These are phyloP conservation scores for Fulica atra DNA, from an alignment of 2,113 vertebrate species.

Conservation along the genomic window DNA sequence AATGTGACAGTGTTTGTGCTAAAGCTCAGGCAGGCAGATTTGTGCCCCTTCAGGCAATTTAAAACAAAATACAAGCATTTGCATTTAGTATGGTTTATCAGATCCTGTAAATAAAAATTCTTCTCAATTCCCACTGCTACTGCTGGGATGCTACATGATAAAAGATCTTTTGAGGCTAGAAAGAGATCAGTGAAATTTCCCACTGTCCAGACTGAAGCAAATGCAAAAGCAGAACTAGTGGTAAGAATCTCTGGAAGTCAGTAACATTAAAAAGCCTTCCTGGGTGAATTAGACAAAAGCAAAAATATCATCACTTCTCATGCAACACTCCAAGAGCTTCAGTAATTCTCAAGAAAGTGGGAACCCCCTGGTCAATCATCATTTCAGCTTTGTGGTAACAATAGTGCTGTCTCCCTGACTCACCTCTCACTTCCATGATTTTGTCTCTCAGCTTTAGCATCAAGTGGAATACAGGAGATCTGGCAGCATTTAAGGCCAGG, in stretches of 20 bases:
- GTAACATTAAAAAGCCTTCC: not conserved
- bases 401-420: not conserved
- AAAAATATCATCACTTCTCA: not conserved
- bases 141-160: not conserved
- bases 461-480: not conserved
- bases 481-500: too few species aligned
- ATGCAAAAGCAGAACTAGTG: not conserved
- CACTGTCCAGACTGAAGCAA: not conserved
- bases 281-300: not conserved
- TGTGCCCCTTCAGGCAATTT: not conserved
- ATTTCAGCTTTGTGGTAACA: not conserved
- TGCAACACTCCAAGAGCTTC: rapidly evolving
- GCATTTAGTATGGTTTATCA: not conserved
- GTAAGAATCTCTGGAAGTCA: not conserved
- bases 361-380: not conserved
- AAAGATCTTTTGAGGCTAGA: not conserved
- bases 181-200: not conserved
- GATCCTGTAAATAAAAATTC: not conserved
- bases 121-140: not conserved
- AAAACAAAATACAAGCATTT: not conserved
- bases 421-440: not conserved
- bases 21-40: not conserved
- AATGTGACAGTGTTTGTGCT: not conserved
- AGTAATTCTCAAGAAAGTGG: not conserved
- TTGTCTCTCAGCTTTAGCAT: not conserved